phyloP scores from a whole-genome alignment of 2,888 invertebrate species.

The Conops quadrifasciatus region DNA sequence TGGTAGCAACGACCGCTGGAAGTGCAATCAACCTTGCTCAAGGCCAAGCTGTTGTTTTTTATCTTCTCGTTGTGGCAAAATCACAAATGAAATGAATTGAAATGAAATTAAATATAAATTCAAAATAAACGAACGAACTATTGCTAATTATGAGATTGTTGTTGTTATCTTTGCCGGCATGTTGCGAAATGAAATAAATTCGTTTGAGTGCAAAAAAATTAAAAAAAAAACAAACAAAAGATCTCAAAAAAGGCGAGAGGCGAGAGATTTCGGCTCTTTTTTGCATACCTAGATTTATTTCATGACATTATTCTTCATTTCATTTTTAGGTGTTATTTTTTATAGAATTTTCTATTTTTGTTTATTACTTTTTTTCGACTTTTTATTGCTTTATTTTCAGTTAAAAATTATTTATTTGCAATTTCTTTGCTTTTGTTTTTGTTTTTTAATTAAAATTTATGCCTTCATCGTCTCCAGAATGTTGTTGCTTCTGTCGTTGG shows the following conservation, averaged over 20 bases:
- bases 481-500: too few species aligned
- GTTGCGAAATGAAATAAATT: slow-evolving; percentile 1
- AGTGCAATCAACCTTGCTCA: slow-evolving; percentile 63
- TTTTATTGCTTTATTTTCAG: too few species aligned
- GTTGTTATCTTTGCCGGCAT: neutral
- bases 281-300: too few species aligned
- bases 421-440: too few species aligned
- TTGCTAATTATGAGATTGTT: neutral
- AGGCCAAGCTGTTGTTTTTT: slow-evolving; percentile 53
- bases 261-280: too few species aligned
- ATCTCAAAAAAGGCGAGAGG: neutral
- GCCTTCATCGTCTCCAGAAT: too few species aligned
- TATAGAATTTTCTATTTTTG: too few species aligned
- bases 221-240: neutral
- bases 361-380: too few species aligned
- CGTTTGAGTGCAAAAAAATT: slow-evolving; percentile 9
- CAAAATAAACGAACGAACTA: neutral
- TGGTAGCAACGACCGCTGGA: slow-evolving; percentile 60
- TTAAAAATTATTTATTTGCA: too few species aligned
- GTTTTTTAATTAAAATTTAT: too few species aligned
- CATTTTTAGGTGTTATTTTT: too few species aligned
- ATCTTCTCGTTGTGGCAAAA: neutral
- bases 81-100: slow-evolving; percentile 9
- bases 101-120: slow-evolving; percentile 17
- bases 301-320: too few species aligned